Evolutionary conservation across 2,888 invertebrate species (phyloP), one percentile per base, ranked within the genome.

Genomic region (Drosophila acutilabella): DNA sequence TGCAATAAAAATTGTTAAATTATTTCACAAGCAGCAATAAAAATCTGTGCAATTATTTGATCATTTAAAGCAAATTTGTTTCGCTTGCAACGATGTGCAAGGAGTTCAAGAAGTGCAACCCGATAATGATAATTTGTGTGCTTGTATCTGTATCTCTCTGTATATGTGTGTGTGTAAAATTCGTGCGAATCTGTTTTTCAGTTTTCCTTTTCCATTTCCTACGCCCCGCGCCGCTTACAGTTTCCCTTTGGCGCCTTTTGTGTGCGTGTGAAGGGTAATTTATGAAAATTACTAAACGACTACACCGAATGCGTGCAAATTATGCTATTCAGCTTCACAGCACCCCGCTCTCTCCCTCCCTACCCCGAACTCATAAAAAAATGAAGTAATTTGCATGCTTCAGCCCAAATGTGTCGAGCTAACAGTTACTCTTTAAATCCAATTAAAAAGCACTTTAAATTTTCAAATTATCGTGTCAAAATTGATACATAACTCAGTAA

Each of bases 261-360:
- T 60, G 62, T 62, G 64, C 58, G 62, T 73, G 69, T 81, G 61
- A 71, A 73, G 74, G 86, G 78, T 82, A 88, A 89, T 84, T 89
- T 82, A 84, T 89, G 88, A 84, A 89, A 84, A 85, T 89, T 76
- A 80, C 89, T 82, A 88, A 84, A 80, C 89, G 89, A 80, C 72
- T 65, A 69, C 76, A 67, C 67, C 62, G 62, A 84, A 84, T 84
- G 89, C 89, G 86, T 89, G 89, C 80, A 88, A 89, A 89, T 89
- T 69, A 78, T 85, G 82, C 78, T 68, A 74, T 68, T 58, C 69
- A 68, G 68, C 41, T 50, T 38, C 18, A 57, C 61, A 8, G 30
- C 7, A 7, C 6, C 26, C 26, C 26, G 23, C 23, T 8, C 2
- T 8, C 2, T 30, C 30, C 30, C 8, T 30, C 2, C 30, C 30